Evolutionary conservation across 2,797 vertebrate species (phyloP).

Genomic region (Myripristis jacobus): DNA sequence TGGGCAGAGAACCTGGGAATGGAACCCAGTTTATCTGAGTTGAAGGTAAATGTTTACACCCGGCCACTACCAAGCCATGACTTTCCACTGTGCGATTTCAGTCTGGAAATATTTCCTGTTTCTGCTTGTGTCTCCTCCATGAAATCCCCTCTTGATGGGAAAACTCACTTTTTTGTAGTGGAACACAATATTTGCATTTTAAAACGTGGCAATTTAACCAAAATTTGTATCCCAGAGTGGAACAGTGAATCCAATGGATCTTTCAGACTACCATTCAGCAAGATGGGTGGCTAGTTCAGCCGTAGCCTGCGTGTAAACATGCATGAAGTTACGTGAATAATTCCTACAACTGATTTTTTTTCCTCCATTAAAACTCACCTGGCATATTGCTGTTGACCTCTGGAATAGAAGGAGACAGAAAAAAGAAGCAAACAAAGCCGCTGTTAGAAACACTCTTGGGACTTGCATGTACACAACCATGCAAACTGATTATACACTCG

Average conservation of each 20-base stretch:
- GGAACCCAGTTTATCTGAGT: no score
- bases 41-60: no score
- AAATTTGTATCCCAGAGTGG: no score
- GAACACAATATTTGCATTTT: no score
- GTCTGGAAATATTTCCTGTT: no score
- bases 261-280: background rate
- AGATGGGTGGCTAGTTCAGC: background rate
- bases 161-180: no score
- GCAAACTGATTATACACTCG: slow-evolving; percentile 85
- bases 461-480: slow-evolving; percentile 93
- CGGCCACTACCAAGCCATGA: no score
- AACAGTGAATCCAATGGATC: background rate
- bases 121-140: no score
- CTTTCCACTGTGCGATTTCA: no score
- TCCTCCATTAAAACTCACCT: slow-evolving; percentile 88
- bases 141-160: no score
- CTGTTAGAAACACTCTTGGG: slow-evolving; percentile 86
- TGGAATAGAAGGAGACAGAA: slow-evolving; percentile 73
- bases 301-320: background rate
- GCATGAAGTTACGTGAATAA: background rate
- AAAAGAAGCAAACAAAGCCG: slow-evolving; percentile 62
- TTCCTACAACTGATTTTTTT: background rate
- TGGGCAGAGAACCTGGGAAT: no score
- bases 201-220: no score
- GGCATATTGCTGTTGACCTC: slow-evolving; percentile 90